Conservation (phyloP, 2,797 vertebrate genomes). For the Rhadinocentrus ornatus region DNA sequence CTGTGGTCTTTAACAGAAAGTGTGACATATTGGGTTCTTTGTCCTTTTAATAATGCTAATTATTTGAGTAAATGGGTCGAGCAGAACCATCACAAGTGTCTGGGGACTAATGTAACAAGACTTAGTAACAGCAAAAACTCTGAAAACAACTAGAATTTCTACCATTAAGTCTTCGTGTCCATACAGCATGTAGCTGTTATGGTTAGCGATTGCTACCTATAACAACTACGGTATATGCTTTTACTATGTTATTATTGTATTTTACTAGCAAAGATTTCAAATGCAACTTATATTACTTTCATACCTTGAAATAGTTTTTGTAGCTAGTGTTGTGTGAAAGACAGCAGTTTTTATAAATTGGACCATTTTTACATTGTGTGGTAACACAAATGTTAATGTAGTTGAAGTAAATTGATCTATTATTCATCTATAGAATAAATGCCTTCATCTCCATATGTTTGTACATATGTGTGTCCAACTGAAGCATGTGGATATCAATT, state of each 20-base stretch:
- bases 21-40: neutral
- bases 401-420: neutral
- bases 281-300: neutral
- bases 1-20: neutral
- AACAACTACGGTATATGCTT: too few species aligned
- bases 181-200: neutral
- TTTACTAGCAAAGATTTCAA: constrained; percentile 1
- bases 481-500: constrained; percentile 65
- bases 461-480: constrained; percentile 28
- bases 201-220: neutral
- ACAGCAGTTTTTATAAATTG: neutral
- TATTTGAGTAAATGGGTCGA: neutral
- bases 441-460: constrained; percentile 20
- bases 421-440: neutral
- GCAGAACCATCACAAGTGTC: neutral
- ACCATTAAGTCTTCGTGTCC: neutral
- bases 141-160: neutral
- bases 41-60: neutral
- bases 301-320: neutral
- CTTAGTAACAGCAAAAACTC: neutral
- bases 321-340: neutral
- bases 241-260: neutral
- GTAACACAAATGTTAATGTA: neutral
- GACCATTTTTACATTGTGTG: neutral
- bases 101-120: neutral